Conservation (phyloP, 2,888 invertebrate species). For the Slavum lentiscoides region DNA sequence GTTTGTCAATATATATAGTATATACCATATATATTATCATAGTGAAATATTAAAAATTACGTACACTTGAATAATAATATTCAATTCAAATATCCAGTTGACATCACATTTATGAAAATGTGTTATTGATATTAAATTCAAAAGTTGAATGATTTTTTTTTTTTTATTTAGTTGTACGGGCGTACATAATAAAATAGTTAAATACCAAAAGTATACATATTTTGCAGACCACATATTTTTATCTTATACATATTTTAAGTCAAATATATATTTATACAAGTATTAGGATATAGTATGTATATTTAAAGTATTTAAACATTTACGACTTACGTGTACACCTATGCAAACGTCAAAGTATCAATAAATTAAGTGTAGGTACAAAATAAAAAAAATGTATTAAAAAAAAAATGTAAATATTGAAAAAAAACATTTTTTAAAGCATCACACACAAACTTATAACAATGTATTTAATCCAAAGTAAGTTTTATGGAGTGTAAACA, state of each 20-base stretch:
- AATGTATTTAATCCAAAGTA: not conserved
- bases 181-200: not conserved
- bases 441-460: no score
- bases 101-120: conserved; percentile 18
- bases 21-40: not conserved
- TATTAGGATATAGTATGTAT: no score
- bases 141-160: conserved; percentile 8
- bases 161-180: not conserved
- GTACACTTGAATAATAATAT: conserved; percentile 27
- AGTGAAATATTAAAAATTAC: conserved; percentile 40
- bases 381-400: no score
- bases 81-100: conserved; percentile 15
- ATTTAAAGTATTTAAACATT: no score
- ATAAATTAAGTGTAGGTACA: no score
- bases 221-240: not conserved
- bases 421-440: no score
- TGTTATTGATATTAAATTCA: conserved; percentile 27
- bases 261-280: no score
- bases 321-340: no score
- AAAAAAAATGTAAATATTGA: no score
- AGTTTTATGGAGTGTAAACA: not conserved
- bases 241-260: no score
- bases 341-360: no score
- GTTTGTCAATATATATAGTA: conserved; percentile 36
- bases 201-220: not conserved